Percentiles rank a stretch among this genome's conserved stretches.
Conservation (phyloP, 2,888 invertebrate genomes). For the Drosophila lacicola region DNA sequence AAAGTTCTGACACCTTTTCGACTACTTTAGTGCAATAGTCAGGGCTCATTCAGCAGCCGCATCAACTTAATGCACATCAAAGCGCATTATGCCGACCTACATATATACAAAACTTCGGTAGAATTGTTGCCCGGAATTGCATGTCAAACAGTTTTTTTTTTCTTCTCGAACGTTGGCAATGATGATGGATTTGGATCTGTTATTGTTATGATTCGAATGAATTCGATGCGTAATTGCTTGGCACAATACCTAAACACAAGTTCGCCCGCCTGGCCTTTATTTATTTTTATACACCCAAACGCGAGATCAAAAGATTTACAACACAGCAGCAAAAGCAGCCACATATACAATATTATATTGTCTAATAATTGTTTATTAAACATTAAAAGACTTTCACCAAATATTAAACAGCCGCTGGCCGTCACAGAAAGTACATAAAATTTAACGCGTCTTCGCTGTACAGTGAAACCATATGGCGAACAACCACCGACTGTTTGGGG, state of each 20-base stretch:
- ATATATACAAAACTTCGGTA: conserved; percentile 42
- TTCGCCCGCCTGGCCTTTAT: conserved; percentile 39
- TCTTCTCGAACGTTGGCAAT: no score
- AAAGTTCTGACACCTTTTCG: conserved; percentile 22
- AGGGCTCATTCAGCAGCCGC: conserved; percentile 42
- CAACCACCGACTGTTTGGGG: conserved; percentile 56
- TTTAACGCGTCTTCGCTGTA: conserved; percentile 31
- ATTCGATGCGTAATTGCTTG: conserved; percentile 67
- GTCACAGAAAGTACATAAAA: conserved; percentile 64
- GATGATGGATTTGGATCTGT: conserved; percentile 64
- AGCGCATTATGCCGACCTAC: conserved; percentile 33
- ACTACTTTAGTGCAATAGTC: conserved; percentile 23
- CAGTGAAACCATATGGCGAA: conserved; percentile 58
- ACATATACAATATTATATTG: conserved; percentile 35
- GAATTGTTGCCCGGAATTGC: conserved; percentile 61
- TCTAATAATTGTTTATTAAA: conserved; percentile 80
- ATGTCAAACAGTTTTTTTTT: conserved; percentile 44
- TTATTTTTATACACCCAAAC: conserved; percentile 52
- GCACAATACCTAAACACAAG: conserved; percentile 52
- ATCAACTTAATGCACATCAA: conserved; percentile 59
- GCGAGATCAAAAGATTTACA: conserved; percentile 64
- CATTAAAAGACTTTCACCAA: conserved; percentile 69
- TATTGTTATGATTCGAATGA: conserved; percentile 78
- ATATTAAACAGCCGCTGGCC: conserved; percentile 69
- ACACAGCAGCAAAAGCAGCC: conserved; percentile 19